Conservation (phyloP, 2,797 vertebrate species). For the Pelobates cultripes region DNA sequence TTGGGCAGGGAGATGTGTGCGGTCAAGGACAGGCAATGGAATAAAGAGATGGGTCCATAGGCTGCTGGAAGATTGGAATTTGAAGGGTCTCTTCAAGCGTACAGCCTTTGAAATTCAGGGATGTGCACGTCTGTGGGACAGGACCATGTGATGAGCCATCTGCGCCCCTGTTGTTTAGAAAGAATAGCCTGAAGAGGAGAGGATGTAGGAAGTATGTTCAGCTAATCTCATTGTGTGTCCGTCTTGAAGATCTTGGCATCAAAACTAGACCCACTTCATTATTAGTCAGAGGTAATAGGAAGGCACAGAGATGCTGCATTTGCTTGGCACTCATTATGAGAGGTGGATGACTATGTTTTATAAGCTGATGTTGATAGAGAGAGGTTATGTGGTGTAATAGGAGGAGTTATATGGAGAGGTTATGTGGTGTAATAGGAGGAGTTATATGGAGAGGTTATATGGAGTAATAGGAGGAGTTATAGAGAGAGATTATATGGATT, state of each 20-base stretch:
- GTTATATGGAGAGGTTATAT: too few relatives aligned
- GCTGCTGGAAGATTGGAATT: constrained; percentile 6
- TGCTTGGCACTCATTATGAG: neutral
- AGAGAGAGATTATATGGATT: neutral
- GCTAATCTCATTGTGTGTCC: constrained; percentile 18
- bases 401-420: too few relatives aligned
- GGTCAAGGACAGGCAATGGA: neutral
- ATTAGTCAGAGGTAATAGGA: constrained; percentile 8
- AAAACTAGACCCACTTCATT: neutral
- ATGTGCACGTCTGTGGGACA: constrained; percentile 12
- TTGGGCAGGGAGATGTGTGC: neutral
- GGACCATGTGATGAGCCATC: constrained; percentile 28
- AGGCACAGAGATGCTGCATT: neutral
- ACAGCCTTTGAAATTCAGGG: constrained; percentile 12
- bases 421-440: too few relatives aligned
- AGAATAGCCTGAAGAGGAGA: constrained; percentile 15
- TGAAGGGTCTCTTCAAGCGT: constrained; percentile 34
- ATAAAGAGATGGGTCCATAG: neutral
- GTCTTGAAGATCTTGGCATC: constrained; percentile 22
- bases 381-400: neutral
- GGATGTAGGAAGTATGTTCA: neutral
- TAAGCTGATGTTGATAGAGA: neutral
- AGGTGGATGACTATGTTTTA: neutral
- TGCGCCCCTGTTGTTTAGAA: constrained; percentile 35
- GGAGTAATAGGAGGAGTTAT: too few relatives aligned